A percentile compares a stretch with the other conserved stretches of the same genome.
phyloP scores from a whole-genome alignment of 2,888 invertebrate species.

The Apantesis nais region DNA sequence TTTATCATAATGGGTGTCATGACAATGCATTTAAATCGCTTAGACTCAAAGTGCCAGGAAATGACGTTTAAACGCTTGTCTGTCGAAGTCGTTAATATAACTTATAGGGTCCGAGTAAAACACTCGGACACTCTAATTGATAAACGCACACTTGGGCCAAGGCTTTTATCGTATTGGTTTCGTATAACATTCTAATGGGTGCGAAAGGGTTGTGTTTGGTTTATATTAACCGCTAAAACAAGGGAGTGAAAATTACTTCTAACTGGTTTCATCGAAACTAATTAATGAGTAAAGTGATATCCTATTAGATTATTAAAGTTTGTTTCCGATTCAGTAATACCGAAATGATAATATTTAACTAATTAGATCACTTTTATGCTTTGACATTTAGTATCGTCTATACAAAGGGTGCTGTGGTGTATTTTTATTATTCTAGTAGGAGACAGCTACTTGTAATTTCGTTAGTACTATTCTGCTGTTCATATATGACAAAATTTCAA shows the following conservation, averaged over 20 bases:
- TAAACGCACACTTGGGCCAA: slow-evolving; percentile 55
- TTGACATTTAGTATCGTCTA: background rate
- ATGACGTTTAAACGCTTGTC: slow-evolving; percentile 37
- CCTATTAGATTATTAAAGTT: slow-evolving; percentile 36
- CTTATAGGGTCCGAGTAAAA: slow-evolving; percentile 46
- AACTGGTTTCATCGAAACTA: slow-evolving; percentile 26
- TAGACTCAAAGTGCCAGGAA: slow-evolving; percentile 23
- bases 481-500: background rate
- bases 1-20: slow-evolving; percentile 41
- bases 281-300: slow-evolving; percentile 28
- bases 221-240: slow-evolving; percentile 32
- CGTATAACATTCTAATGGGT: slow-evolving; percentile 66
- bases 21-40: slow-evolving; percentile 43
- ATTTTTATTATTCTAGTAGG: background rate
- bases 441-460: background rate
- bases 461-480: background rate
- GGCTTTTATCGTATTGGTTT: slow-evolving; percentile 68
- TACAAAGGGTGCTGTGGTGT: background rate
- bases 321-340: slow-evolving; percentile 7
- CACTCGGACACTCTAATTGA: slow-evolving; percentile 63
- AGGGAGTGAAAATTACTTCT: slow-evolving; percentile 27
- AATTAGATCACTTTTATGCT: background rate
- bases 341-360: slow-evolving; percentile 11
- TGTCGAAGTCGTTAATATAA: slow-evolving; percentile 39
- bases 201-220: slow-evolving; percentile 57